Evolutionary conservation across 2,113 vertebrate genomes (phyloP).

Genomic region (Erinaceus europaeus): DNA sequence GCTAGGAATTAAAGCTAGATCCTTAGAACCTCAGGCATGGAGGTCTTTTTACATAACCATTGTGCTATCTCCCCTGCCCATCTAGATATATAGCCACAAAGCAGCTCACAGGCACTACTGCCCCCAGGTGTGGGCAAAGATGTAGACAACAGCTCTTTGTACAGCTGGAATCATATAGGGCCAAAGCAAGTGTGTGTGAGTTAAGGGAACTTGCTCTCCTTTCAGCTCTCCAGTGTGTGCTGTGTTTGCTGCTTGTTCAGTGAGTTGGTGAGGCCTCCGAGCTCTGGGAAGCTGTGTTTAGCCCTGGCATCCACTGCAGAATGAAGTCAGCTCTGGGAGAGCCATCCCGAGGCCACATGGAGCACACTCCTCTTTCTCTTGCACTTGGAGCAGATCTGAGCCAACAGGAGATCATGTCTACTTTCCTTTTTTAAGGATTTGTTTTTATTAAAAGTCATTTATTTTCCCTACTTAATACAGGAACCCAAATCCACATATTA

Average conservation of each 20-base stretch:
- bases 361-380: background rate
- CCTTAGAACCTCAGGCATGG: too few relatives aligned
- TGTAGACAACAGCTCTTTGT: background rate
- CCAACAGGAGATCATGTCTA: background rate
- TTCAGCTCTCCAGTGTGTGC: background rate
- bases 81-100: too few relatives aligned
- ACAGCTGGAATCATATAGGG: background rate
- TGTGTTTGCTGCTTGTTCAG: background rate
- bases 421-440: background rate
- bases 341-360: fast-evolving
- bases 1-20: too few relatives aligned
- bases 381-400: background rate
- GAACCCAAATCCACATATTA: too few relatives aligned
- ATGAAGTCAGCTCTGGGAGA: background rate
- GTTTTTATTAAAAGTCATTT: background rate
- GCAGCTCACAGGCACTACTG: too few relatives aligned
- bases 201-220: too few relatives aligned
- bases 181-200: background rate
- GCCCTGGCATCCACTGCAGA: background rate
- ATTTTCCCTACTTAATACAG: background rate
- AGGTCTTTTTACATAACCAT: too few relatives aligned
- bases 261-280: background rate
- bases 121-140: background rate
- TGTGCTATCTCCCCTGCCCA: too few relatives aligned
- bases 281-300: background rate